Evolutionary conservation across 2,888 invertebrate genomes (phyloP).

Genomic region (Meghimatium bilineatum): DNA sequence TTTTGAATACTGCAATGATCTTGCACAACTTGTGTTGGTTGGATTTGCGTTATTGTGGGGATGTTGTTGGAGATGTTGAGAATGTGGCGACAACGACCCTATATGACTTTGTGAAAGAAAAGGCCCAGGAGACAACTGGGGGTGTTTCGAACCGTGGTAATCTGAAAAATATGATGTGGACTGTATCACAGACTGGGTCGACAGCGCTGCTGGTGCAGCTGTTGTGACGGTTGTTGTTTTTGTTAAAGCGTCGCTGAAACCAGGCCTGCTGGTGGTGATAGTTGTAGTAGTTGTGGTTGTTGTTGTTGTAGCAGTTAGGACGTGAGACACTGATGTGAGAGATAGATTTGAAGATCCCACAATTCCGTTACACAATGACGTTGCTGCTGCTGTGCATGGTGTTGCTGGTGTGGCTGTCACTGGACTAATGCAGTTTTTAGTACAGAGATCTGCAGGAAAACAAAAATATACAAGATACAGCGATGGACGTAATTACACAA

Average conservation of each 20-base stretch:
- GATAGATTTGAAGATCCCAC: slow-evolving; percentile 12
- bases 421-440: slow-evolving; percentile 3
- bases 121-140: background rate
- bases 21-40: slow-evolving; percentile 22
- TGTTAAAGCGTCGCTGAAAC: slow-evolving; percentile 21
- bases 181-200: slow-evolving; percentile 43
- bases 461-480: too few relatives aligned
- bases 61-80: slow-evolving; percentile 20
- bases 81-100: slow-evolving; percentile 12
- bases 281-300: slow-evolving; percentile 41
- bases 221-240: background rate
- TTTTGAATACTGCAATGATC: slow-evolving; percentile 41
- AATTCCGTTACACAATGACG: slow-evolving; percentile 34
- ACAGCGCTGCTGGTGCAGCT: background rate
- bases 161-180: slow-evolving; percentile 10
- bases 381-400: slow-evolving; percentile 32
- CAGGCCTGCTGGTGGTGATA: slow-evolving; percentile 32
- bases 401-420: slow-evolving; percentile 21
- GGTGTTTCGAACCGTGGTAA: background rate
- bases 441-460: slow-evolving; percentile 19
- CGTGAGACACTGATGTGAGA: slow-evolving; percentile 22
- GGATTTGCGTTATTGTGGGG: background rate
- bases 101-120: slow-evolving; percentile 15
- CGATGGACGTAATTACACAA: too few relatives aligned
- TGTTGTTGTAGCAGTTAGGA: slow-evolving; percentile 19